Evolutionary conservation across 1,140 invertebrate species (phyloP).

Genomic region (Hermetia illucens): DNA sequence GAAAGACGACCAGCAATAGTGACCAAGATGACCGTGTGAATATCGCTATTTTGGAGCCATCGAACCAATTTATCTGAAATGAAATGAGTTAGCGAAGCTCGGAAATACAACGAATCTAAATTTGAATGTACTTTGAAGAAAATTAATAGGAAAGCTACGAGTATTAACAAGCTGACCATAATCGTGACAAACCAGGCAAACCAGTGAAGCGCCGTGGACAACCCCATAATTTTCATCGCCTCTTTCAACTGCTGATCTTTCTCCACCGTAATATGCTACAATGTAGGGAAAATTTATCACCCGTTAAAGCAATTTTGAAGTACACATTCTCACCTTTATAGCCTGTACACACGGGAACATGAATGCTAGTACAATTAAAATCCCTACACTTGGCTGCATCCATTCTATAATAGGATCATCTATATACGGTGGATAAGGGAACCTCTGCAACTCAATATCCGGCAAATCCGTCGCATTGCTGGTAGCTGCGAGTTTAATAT

Average conservation of each 20-base stretch:
- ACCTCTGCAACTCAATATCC: constrained; percentile 31
- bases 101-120: too few relatives aligned
- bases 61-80: constrained; percentile 12
- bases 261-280: constrained; percentile 39
- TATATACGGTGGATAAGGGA: constrained; percentile 60
- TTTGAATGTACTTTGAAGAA: constrained; percentile 39
- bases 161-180: too few relatives aligned
- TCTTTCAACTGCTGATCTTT: constrained; percentile 56
- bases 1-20: constrained; percentile 36
- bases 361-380: constrained; percentile 66
- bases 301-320: too few relatives aligned
- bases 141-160: constrained; percentile 37
- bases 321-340: constrained; percentile 42
- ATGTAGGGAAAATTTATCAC: constrained; percentile 1
- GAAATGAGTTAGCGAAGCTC: too few relatives aligned
- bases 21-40: constrained; percentile 23
- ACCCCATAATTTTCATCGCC: constrained; percentile 81
- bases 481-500: constrained; percentile 9
- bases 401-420: constrained; percentile 52
- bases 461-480: constrained; percentile 10
- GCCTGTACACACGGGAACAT: constrained; percentile 65
- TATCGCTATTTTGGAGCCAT: constrained; percentile 20
- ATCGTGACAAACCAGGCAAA: constrained; percentile 68
- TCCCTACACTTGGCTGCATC: constrained; percentile 51
- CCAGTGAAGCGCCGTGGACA: constrained; percentile 72